A percentile compares a stretch with the other conserved stretches of the same genome.
phyloP scores from a whole-genome alignment of 2,888 invertebrate species.

The Agriopis aurantiaria region DNA sequence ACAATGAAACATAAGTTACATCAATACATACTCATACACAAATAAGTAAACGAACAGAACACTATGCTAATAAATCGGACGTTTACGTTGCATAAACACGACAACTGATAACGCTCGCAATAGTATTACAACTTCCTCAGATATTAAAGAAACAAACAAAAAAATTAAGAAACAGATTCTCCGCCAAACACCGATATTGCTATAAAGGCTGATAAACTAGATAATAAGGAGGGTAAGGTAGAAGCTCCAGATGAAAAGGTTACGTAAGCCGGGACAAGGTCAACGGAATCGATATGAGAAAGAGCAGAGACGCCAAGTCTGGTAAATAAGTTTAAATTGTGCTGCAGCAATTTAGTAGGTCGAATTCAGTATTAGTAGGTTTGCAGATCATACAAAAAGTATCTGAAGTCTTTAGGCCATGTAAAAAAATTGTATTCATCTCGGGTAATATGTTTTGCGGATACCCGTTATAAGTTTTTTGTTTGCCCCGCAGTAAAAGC shows the following conservation, averaged over 20 bases:
- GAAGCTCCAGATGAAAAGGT: conserved; percentile 53
- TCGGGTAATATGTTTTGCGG: conserved; percentile 7
- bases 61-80: conserved; percentile 4
- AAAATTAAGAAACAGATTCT: not conserved
- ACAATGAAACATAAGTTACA: not conserved
- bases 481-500: conserved; percentile 1
- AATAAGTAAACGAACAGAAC: not conserved
- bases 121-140: conserved; percentile 23
- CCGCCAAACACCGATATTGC: conserved; percentile 10
- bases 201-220: conserved; percentile 18
- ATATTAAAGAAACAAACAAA: conserved; percentile 7
- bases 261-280: conserved; percentile 72
- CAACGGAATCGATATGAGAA: conserved; percentile 69
- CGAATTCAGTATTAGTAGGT: not conserved
- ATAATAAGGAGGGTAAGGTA: conserved; percentile 36
- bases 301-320: conserved; percentile 69
- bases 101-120: conserved; percentile 13
- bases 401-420: not conserved
- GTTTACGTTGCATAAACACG: conserved; percentile 23
- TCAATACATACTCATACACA: not conserved
- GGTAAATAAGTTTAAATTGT: conserved; percentile 44
- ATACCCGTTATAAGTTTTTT: conserved; percentile 6
- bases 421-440: conserved; percentile 4
- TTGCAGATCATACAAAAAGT: not conserved
- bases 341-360: conserved; percentile 13